These are phyloP conservation scores for Conger conger DNA, from an alignment of 2,113 vertebrate species.

Conservation along the genomic window DNA sequence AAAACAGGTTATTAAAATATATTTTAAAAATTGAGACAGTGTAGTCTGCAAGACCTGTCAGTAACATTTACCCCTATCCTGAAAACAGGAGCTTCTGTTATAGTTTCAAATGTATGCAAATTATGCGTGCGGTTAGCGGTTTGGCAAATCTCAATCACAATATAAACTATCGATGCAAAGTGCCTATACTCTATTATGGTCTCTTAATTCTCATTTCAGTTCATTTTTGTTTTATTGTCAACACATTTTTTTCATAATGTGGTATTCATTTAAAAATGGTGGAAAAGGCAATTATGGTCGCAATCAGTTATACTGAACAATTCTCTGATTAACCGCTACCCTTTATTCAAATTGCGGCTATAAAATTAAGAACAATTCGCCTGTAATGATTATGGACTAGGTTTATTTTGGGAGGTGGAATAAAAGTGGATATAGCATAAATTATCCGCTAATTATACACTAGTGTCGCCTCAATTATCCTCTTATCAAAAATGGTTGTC, in stretches of 20 bases:
- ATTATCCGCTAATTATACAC: constrained; percentile 99
- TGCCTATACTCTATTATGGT: constrained; percentile 77
- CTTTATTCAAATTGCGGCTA: constrained; percentile 97
- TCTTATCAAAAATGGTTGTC: constrained; percentile 99
- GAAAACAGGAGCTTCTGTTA: constrained; percentile 81
- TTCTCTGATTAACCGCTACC: constrained; percentile 97
- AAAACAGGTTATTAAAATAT: neutral
- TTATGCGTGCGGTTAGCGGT: constrained; percentile 88
- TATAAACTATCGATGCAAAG: constrained; percentile 80
- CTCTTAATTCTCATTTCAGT: constrained; percentile 81
- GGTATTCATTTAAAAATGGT: constrained; percentile 83
- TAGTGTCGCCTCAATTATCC: constrained; percentile 99
- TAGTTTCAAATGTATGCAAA: constrained; percentile 94
- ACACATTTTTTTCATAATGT: constrained; percentile 80
- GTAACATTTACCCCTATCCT: constrained; percentile 72
- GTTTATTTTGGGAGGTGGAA: constrained; percentile 99
- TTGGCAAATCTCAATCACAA: constrained; percentile 84
- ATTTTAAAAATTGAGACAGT: constrained; percentile 59
- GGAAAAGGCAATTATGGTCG: constrained; percentile 93
- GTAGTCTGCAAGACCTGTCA: constrained; percentile 74
- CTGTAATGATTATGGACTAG: constrained; percentile 99
- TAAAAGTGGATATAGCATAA: constrained; percentile 99
- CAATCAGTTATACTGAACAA: constrained; percentile 91
- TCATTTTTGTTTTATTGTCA: constrained; percentile 86
- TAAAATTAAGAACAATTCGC: constrained; percentile 99